Evolutionary conservation across 2,888 invertebrate genomes (phyloP).

Genomic region (Macrosoma leucophasiata): DNA sequence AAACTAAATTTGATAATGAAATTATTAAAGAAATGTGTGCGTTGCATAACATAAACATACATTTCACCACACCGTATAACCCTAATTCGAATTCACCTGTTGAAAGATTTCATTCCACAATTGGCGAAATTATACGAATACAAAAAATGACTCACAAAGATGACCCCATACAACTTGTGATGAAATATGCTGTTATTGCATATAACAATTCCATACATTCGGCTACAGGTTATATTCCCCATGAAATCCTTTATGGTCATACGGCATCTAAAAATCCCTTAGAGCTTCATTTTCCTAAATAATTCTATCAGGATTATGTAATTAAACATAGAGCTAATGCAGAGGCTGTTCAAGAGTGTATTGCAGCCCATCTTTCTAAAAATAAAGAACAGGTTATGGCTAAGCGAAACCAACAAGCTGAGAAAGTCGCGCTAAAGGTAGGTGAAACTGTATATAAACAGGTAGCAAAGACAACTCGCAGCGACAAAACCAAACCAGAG

Average conservation of each 20-base stretch:
- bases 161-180: slow-evolving; percentile 21
- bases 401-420: slow-evolving; percentile 6
- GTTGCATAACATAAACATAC: slow-evolving; percentile 16
- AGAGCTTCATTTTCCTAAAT: too few species aligned
- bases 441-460: slow-evolving; percentile 19
- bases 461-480: slow-evolving; percentile 15
- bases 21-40: slow-evolving; percentile 25
- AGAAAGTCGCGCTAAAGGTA: slow-evolving; percentile 14
- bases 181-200: too few species aligned
- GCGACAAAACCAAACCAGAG: slow-evolving; percentile 15
- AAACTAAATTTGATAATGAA: slow-evolving; percentile 30
- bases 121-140: slow-evolving; percentile 21
- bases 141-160: slow-evolving; percentile 26
- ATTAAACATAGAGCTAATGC: too few species aligned
- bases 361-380: slow-evolving; percentile 1
- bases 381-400: slow-evolving; percentile 11
- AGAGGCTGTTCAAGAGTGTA: slow-evolving; percentile 3
- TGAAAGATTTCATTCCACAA: slow-evolving; percentile 20
- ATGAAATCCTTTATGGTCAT: too few species aligned
- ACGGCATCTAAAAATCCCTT: too few species aligned
- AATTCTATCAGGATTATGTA: too few species aligned
- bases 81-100: slow-evolving; percentile 20
- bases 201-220: too few species aligned
- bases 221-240: too few species aligned
- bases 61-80: slow-evolving; percentile 19